A percentile compares a stretch with the other conserved stretches of the same genome.
phyloP scores from a whole-genome alignment of 2,113 vertebrate species.

The Datnioides undecimradiatus region DNA sequence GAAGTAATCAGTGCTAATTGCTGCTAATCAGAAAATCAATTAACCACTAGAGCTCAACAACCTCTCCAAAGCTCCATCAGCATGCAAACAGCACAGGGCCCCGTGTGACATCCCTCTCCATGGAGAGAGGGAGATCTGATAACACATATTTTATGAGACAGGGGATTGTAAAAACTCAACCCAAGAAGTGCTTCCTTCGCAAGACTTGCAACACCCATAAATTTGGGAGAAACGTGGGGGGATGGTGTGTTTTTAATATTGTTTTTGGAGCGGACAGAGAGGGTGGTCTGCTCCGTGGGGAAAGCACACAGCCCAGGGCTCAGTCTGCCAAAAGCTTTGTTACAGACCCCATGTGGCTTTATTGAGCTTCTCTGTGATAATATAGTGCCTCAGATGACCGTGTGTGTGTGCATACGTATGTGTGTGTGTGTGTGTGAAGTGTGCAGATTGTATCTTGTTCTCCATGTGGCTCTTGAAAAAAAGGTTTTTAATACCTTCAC shows the following conservation, averaged over 20 bases:
- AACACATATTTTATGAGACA: conserved; percentile 62
- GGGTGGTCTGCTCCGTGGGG: conserved; percentile 63
- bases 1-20: conserved; percentile 75
- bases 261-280: conserved; percentile 65
- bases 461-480: conserved; percentile 33
- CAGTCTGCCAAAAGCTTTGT: conserved; percentile 67
- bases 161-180: conserved; percentile 50
- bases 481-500: conserved; percentile 64
- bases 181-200: conserved; percentile 59
- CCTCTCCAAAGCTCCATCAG: conserved; percentile 50
- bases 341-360: conserved; percentile 70
- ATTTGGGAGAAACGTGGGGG: conserved; percentile 34
- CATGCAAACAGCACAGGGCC: conserved; percentile 26
- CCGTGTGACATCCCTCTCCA: conserved; percentile 43
- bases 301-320: conserved; percentile 48
- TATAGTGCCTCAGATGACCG: conserved; percentile 42
- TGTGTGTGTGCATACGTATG: conserved; percentile 15
- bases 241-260: conserved; percentile 70
- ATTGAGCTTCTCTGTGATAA: conserved; percentile 68
- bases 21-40: conserved; percentile 80
- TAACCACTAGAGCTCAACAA: conserved; percentile 50
- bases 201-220: conserved; percentile 58
- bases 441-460: conserved; percentile 51
- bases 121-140: conserved; percentile 54
- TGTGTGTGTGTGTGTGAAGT: conserved; percentile 23